Evolutionary conservation across 2,797 vertebrate genomes (phyloP), one percentile per base, ranked within the genome.

Genomic region (Onychomys arenicola): DNA sequence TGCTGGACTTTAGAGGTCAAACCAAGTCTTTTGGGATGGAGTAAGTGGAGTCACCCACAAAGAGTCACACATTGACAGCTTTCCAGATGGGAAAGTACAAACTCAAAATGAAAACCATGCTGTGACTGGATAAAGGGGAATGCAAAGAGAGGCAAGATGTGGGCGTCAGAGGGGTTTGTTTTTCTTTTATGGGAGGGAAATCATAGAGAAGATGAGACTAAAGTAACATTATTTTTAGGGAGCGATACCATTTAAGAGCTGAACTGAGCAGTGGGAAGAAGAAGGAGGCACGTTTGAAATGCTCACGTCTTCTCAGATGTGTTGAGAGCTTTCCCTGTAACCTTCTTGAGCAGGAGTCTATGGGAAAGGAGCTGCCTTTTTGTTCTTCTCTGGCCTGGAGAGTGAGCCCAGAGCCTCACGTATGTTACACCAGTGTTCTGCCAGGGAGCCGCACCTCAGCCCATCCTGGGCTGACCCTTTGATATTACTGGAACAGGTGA

Each of bases 91-190:
- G 88, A 75, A 76, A 88, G 91, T 88, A 73, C 89, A 88, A 97
- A 98, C 95, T 97, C 92, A 97, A 97, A 97, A 98, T 97, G 97
- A 96, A 98, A 98, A 91, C 89, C 69, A 92, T 21, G 81, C 91
- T 96, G 81, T 73, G 8, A 32, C 97, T 27, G 0, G 34, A 4
- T 2, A 9, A 37, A 75, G 84, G 40, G 19, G 57, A 90, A 65
- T 90, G 94, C 55, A 95, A 92, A 93, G 63, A 92, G 91, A 96
- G 92, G 81, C 7, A 8, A 96, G 97, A 96, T 95, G 76, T 25
- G 32, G 75, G 10, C 59, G 96, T 94, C 71, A 96, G 95, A 96
- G 89, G 89, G 63, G 86, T 19, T 37, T 73, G 21, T 9, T 55
- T n/a, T 67, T 14, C 12, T 9, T 59, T 34, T 6, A 55, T n/a